phyloP scores from a whole-genome alignment of 1,140 invertebrate genomes.

The Halictus rubicundus region DNA sequence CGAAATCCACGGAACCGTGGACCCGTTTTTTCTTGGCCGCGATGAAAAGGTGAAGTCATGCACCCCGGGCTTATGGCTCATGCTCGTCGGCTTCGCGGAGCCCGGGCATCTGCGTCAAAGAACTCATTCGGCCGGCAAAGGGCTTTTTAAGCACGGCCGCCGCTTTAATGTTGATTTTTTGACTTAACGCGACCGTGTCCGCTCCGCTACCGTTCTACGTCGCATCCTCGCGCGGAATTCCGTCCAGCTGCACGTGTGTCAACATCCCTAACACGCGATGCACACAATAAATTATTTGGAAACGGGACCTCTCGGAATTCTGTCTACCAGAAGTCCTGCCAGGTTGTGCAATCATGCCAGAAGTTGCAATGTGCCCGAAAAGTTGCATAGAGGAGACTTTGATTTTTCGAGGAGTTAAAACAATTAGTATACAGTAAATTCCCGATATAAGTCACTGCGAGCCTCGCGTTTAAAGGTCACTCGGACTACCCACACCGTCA shows the following conservation, averaged over 20 bases:
- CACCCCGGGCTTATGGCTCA: neutral
- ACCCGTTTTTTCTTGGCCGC: neutral
- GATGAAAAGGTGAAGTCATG: slow-evolving; percentile 27
- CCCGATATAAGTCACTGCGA: too few species aligned
- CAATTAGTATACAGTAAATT: too few species aligned
- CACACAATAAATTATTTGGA: slow-evolving; percentile 28
- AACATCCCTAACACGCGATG: slow-evolving; percentile 13
- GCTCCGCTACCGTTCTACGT: slow-evolving; percentile 61
- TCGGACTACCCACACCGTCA: too few species aligned
- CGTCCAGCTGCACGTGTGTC: slow-evolving; percentile 44
- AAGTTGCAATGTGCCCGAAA: too few species aligned
- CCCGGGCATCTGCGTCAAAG: slow-evolving; percentile 23
- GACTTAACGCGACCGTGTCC: slow-evolving; percentile 66
- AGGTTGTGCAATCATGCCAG: too few species aligned
- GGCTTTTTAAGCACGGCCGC: slow-evolving; percentile 21
- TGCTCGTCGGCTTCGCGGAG: neutral
- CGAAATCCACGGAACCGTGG: slow-evolving; percentile 5
- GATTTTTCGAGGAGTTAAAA: too few species aligned
- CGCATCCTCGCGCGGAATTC: slow-evolving; percentile 12
- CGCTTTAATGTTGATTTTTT: slow-evolving; percentile 72
- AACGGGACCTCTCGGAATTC: neutral
- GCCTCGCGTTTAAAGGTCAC: too few species aligned
- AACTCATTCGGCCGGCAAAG: neutral
- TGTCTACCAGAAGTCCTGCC: neutral
- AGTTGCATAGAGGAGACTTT: too few species aligned